Evolutionary conservation across 2,888 invertebrate species (phyloP).

Genomic region (Drosophila pegasa): DNA sequence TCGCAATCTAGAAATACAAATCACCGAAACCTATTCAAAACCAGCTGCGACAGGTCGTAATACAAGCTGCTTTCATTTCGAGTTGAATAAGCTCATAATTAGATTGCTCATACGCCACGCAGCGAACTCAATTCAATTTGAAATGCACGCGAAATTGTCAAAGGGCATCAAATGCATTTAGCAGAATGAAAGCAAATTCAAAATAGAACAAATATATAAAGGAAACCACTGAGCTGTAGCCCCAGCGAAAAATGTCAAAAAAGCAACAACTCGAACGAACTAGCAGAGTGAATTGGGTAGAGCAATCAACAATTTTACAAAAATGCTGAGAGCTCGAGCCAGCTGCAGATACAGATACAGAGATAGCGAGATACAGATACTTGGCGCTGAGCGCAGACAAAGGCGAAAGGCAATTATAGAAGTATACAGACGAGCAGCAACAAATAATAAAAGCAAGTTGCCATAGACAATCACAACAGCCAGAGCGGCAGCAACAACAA

Average conservation of each 20-base stretch:
- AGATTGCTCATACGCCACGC: conserved; percentile 18
- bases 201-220: conserved; percentile 3
- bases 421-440: conserved; percentile 68
- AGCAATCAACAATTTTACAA: conserved; percentile 53
- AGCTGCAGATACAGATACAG: conserved; percentile 31
- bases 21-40: conserved; percentile 1
- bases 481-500: conserved; percentile 33
- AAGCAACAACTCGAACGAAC: conserved; percentile 5
- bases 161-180: conserved; percentile 40
- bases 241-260: neutral
- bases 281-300: conserved; percentile 20
- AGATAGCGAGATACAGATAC: conserved; percentile 30
- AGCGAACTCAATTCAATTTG: conserved; percentile 13
- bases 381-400: conserved; percentile 62
- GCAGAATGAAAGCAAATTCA: conserved; percentile 13
- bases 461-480: conserved; percentile 63
- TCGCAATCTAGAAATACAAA: neutral
- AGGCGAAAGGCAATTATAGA: conserved; percentile 73
- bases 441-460: conserved; percentile 77
- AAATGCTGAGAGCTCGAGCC: conserved; percentile 46
- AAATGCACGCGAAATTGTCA: conserved; percentile 34
- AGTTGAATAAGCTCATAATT: conserved; percentile 27
- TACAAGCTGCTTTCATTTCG: conserved; percentile 6
- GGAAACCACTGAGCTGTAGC: neutral
- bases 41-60: neutral